A percentile compares a stretch with the other conserved stretches of the same genome.
Conservation (phyloP, 2,888 invertebrate species). For the Therioaphis trifolii region DNA sequence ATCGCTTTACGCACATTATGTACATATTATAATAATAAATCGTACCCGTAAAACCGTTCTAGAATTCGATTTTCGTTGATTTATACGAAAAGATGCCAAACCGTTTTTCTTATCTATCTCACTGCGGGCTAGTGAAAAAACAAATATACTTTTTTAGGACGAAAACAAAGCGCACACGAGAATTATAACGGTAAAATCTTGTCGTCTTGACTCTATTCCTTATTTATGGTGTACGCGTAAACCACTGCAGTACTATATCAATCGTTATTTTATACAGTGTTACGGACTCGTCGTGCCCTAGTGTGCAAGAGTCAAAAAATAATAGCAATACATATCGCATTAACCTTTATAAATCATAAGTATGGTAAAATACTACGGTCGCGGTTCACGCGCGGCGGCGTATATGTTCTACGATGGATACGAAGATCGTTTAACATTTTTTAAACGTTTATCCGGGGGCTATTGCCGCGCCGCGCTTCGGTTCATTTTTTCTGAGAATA, state of each 20-base stretch:
- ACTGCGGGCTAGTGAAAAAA: not conserved
- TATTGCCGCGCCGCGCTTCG: no score
- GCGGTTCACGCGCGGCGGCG: not conserved
- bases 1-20: no score
- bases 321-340: not conserved
- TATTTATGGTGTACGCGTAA: not conserved
- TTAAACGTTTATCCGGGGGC: conserved; percentile 15
- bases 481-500: no score
- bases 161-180: no score
- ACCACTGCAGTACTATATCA: conserved; percentile 3
- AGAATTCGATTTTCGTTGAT: not conserved
- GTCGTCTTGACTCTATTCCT: not conserved
- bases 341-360: conserved; percentile 7
- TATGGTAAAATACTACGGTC: not conserved
- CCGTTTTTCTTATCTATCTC: not conserved
- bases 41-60: no score
- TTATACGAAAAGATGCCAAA: not conserved
- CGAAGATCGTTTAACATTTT: conserved; percentile 4
- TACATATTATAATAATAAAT: no score
- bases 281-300: not conserved
- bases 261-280: conserved; percentile 4
- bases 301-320: not conserved
- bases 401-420: not conserved
- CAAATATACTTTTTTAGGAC: no score
- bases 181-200: not conserved